phyloP scores from a whole-genome alignment of 2,113 vertebrate genomes.

The Otis tarda region DNA sequence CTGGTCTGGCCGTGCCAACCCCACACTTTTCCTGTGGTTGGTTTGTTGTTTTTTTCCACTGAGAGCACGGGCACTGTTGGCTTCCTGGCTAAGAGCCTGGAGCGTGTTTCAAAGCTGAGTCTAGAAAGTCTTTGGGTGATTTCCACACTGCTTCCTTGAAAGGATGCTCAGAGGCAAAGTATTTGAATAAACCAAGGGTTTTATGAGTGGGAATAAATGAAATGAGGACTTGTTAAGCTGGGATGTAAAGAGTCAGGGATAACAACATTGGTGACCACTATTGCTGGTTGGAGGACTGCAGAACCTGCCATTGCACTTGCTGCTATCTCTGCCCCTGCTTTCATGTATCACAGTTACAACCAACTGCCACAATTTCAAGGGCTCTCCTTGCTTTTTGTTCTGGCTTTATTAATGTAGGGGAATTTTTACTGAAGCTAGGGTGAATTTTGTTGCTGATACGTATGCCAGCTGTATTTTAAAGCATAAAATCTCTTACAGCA shows the following conservation, averaged over 20 bases:
- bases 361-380: neutral
- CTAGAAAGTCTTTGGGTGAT: neutral
- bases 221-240: neutral
- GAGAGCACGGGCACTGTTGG: neutral
- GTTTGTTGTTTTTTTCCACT: neutral
- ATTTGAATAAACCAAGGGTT: neutral
- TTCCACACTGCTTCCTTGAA: neutral
- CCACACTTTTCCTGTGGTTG: rapidly evolving
- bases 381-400: neutral
- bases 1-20: neutral
- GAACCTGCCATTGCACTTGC: neutral
- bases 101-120: neutral
- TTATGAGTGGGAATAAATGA: neutral
- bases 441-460: neutral
- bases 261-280: neutral
- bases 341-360: neutral
- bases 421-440: neutral
- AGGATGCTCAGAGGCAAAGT: neutral
- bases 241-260: neutral
- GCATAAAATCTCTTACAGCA: neutral
- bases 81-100: neutral
- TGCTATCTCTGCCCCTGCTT: neutral
- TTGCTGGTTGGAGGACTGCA: neutral
- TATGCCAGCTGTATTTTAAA: neutral
- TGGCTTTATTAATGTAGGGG: neutral